A percentile compares a stretch with the other conserved stretches of the same genome.
Evolutionary conservation across 1,140 invertebrate species (phyloP).

Genomic region (Drosophila pandora): DNA sequence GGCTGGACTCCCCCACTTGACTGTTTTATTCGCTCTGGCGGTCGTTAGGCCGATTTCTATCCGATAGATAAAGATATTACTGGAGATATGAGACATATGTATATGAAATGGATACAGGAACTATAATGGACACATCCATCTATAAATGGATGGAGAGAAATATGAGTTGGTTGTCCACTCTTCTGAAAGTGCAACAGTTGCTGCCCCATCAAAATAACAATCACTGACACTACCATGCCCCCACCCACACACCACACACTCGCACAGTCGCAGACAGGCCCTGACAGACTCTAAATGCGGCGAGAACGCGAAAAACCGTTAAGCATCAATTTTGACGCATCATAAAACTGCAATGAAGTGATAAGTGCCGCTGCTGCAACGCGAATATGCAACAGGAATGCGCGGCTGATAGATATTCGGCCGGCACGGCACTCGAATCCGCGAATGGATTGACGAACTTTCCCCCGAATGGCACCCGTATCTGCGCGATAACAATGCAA

Average conservation of each 20-base stretch:
- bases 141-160: too few relatives aligned
- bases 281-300: slow-evolving; percentile 63
- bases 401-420: slow-evolving; percentile 73
- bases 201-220: slow-evolving; percentile 70
- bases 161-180: too few relatives aligned
- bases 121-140: too few relatives aligned
- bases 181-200: slow-evolving; percentile 54
- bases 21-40: too few relatives aligned
- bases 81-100: too few relatives aligned
- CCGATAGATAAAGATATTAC: too few relatives aligned
- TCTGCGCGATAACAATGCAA: slow-evolving; percentile 79
- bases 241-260: slow-evolving; percentile 16
- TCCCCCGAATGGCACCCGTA: slow-evolving; percentile 61
- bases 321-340: slow-evolving; percentile 82
- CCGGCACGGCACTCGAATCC: not conserved
- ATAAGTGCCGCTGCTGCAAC: slow-evolving; percentile 66
- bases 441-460: slow-evolving; percentile 46
- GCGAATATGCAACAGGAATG: slow-evolving; percentile 65
- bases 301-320: slow-evolving; percentile 77
- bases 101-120: too few relatives aligned
- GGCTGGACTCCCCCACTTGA: slow-evolving; percentile 8
- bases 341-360: slow-evolving; percentile 82
- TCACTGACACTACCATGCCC: slow-evolving; percentile 58
- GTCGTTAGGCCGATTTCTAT: too few relatives aligned
- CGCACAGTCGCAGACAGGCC: slow-evolving; percentile 2